These are phyloP conservation scores for Phrynocephalus forsythii DNA, from an alignment of 2,797 vertebrate species.

Conservation along the genomic window DNA sequence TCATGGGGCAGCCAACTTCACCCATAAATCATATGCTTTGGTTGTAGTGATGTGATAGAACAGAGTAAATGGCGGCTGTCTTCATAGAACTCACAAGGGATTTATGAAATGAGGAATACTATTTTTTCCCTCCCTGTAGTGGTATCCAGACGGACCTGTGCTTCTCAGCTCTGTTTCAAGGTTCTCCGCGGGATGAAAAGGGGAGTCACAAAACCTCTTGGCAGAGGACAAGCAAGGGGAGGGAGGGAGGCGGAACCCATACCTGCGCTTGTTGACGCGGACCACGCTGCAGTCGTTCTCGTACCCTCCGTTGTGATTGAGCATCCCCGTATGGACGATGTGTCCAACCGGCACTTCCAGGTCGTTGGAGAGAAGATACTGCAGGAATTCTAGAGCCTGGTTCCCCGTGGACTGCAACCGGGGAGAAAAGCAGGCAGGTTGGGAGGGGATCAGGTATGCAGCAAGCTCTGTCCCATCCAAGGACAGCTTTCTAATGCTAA, in stretches of 20 bases:
- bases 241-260: not conserved
- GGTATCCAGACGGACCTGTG: not conserved
- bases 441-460: slow-evolving; percentile 26
- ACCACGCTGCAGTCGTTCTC: slow-evolving; percentile 98
- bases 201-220: not conserved
- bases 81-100: not conserved
- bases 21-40: too few species aligned
- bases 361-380: slow-evolving; percentile 94
- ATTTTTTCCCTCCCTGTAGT: not conserved
- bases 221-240: not conserved
- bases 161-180: not conserved
- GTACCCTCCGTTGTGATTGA: slow-evolving; percentile 92
- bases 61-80: too few species aligned
- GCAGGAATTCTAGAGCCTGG: slow-evolving; percentile 89
- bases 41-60: too few species aligned
- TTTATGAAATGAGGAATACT: not conserved
- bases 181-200: not conserved
- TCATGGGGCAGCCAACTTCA: too few species aligned
- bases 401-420: slow-evolving; percentile 86
- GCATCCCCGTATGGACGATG: slow-evolving; percentile 97
- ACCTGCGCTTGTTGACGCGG: slow-evolving; percentile 96
- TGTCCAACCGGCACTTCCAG: slow-evolving; percentile 96
- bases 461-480: not conserved
- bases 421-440: slow-evolving; percentile 1
- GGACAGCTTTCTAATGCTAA: not conserved